Evolutionary conservation across 2,797 vertebrate species (phyloP).

Genomic region (Sciurus vulgaris): DNA sequence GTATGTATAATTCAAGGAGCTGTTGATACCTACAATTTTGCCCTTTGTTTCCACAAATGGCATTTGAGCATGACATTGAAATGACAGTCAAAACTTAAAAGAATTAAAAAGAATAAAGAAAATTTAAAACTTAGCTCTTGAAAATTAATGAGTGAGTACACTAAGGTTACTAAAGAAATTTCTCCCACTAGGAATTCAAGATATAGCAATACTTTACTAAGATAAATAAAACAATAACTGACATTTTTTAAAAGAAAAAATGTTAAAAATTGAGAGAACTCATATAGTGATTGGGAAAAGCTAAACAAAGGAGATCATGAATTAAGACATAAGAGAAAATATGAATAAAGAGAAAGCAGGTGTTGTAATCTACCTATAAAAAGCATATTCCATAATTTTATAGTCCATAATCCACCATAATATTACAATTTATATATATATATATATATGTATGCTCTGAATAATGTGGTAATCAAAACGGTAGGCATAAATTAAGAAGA

Average conservation of each 20-base stretch:
- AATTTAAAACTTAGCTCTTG: not conserved
- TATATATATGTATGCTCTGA: too few relatives aligned
- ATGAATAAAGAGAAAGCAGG: not conserved
- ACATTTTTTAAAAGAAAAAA: not conserved
- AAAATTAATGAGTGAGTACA: not conserved
- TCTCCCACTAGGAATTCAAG: not conserved
- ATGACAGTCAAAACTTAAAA: not conserved
- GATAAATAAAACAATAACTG: not conserved
- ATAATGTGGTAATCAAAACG: not conserved
- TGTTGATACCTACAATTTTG: not conserved
- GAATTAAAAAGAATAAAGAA: not conserved
- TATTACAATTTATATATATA: not conserved
- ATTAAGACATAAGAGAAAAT: too few relatives aligned
- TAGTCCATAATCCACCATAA: not conserved
- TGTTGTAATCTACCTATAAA: not conserved
- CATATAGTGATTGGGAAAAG: not conserved
- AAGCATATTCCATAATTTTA: accelerated
- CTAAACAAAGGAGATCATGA: not conserved
- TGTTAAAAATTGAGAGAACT: not conserved
- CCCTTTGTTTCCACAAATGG: not conserved
- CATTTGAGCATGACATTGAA: not conserved
- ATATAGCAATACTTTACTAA: not conserved
- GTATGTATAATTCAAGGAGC: not conserved
- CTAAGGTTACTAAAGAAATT: not conserved
- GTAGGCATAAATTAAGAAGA: not conserved